Conservation (phyloP, 2,113 vertebrate genomes). For the Octodon degus region DNA sequence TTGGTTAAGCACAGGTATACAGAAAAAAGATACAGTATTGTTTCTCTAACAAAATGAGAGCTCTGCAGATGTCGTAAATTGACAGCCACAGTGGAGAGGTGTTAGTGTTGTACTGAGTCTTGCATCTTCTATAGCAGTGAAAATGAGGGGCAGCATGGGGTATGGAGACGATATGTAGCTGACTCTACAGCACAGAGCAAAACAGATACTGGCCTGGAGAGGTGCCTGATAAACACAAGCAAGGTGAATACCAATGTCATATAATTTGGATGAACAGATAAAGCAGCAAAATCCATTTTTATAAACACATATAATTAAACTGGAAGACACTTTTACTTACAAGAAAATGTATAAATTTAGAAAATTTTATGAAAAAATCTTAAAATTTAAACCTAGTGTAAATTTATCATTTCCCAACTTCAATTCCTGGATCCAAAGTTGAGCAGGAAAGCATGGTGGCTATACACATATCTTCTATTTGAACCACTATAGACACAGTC, state of each 20-base stretch:
- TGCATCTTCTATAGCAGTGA: accelerated
- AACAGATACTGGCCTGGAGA: neutral
- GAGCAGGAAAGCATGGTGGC: accelerated
- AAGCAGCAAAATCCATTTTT: neutral
- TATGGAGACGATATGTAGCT: neutral
- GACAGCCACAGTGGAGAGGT: accelerated
- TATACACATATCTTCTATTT: neutral
- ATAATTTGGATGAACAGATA: neutral
- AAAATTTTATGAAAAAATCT: neutral
- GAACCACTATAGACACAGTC: neutral
- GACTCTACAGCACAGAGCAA: neutral
- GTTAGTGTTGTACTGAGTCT: accelerated
- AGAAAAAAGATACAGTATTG: neutral
- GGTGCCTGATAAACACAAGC: neutral
- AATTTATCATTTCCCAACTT: neutral
- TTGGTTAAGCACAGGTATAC: neutral
- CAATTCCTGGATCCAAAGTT: neutral
- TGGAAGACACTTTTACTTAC: too few relatives aligned
- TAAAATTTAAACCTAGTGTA: neutral
- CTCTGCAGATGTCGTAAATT: accelerated
- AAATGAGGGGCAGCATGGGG: too few relatives aligned
- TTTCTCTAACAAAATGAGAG: neutral
- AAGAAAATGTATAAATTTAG: neutral
- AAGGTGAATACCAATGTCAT: neutral
- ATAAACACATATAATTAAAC: neutral